phyloP scores from a whole-genome alignment of 64 coral and sea anemone species.

The Trachythela sp. region DNA sequence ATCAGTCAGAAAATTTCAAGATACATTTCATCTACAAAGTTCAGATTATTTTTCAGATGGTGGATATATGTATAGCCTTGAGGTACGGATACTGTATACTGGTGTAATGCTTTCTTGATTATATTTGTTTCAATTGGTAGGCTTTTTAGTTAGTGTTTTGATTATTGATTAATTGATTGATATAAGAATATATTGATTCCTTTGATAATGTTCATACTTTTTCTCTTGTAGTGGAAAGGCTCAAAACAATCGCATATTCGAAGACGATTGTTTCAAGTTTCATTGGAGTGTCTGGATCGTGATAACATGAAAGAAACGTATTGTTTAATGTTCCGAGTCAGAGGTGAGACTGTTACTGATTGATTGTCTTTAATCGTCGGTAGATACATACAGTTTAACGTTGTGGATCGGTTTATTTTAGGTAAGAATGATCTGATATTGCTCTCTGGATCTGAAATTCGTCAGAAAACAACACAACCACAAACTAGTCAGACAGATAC shows the following conservation, averaged over 20 bases:
- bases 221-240: not conserved
- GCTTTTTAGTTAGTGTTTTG: not conserved
- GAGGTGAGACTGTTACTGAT: not conserved
- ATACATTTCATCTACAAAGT: not conserved
- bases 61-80: not conserved
- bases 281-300: not conserved
- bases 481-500: not conserved
- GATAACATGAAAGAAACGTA: not conserved
- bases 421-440: not conserved
- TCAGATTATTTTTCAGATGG: not conserved
- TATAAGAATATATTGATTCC: no score
- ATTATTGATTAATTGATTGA: no score
- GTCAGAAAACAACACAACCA: not conserved
- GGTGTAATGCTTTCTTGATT: not conserved
- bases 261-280: not conserved
- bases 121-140: not conserved
- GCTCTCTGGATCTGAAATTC: not conserved
- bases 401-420: not conserved
- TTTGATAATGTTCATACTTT: not conserved
- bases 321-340: conserved; percentile 3
- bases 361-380: not conserved
- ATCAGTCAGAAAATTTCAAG: not conserved
- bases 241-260: not conserved
- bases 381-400: not conserved
- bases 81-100: not conserved